Conservation (phyloP, 2,888 invertebrate species). For the Clivina fossor region DNA sequence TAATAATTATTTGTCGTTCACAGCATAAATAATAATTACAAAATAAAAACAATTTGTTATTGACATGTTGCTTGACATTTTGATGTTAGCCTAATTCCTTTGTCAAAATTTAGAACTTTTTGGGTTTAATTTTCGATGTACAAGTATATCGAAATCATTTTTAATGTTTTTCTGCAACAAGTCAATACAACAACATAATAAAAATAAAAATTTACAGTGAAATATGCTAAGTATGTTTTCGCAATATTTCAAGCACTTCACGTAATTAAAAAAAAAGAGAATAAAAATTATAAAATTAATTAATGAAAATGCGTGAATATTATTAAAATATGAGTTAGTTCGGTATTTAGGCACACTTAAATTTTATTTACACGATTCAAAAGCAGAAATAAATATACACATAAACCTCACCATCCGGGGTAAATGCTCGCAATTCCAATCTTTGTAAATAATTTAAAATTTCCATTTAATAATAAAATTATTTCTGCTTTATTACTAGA, state of each 20-base stretch:
- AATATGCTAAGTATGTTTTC: conserved; percentile 50
- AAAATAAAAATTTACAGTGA: conserved; percentile 29
- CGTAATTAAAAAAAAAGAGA: conserved; percentile 38
- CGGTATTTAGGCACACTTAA: conserved; percentile 19
- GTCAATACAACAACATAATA: conserved; percentile 25
- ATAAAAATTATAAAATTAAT: conserved; percentile 41
- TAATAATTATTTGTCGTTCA: conserved; percentile 34
- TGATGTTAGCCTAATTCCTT: conserved; percentile 16
- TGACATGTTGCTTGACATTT: conserved; percentile 21
- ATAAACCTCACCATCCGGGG: background rate
- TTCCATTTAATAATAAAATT: background rate
- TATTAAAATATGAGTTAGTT: conserved; percentile 14
- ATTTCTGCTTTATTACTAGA: conserved; percentile 7
- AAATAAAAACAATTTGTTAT: conserved; percentile 20
- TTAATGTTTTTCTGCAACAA: conserved; percentile 24
- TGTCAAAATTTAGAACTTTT: conserved; percentile 15
- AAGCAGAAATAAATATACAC: conserved; percentile 11
- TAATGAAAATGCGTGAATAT: conserved; percentile 37
- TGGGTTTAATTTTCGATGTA: conserved; percentile 28
- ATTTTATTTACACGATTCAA: conserved; percentile 19
- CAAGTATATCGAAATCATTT: conserved; percentile 17
- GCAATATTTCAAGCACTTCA: conserved; percentile 52
- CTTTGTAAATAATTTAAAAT: background rate
- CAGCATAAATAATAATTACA: conserved; percentile 31
- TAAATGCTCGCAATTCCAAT: background rate